Evolutionary conservation across 2,888 invertebrate genomes (phyloP), one percentile per base, ranked within the genome.

Genomic region (Pachycephus smyrnensis): DNA sequence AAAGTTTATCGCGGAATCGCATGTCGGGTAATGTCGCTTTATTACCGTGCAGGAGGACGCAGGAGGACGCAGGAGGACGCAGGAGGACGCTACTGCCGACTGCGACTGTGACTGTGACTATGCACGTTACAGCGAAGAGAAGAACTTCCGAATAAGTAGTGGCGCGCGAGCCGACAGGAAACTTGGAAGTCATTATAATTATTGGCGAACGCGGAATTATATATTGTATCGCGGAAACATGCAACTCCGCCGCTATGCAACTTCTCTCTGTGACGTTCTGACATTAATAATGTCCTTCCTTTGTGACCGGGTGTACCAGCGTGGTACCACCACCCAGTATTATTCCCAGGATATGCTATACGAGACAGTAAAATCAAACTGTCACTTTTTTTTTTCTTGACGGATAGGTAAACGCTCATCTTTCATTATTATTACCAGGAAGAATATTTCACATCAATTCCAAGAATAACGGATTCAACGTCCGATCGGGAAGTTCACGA

Each of bases 1-100:
- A 88, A 89, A 89, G 88, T 90, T 91, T 90, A 91, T 90, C 90
- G 90, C 85, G 84, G 82, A 87, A 90, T 90, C 88, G 91, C 91
- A 91, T 90, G 90, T 88, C 82, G 81, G 84, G 83, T 87, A 90
- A 90, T 88, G 90, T 90, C 88, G 88, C 87, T 90, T 90, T 90
- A 90, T 90, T 89, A 90, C 87, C 84, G 85, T 76, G 75, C 68
- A 55, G 32, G n/a, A n/a, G n/a, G n/a, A n/a, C n/a, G n/a, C n/a
- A n/a, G n/a, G n/a, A n/a, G n/a, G n/a, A n/a, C n/a, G n/a, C n/a
- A n/a, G n/a, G 73, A 73, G 69, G 76, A 73, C 78, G 40, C 40
- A 15, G 37, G 80, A 76, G 55, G 69, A 76, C 81, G 75, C 75
- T 80, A 81, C 81, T 78, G 80, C 71, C 32, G 69, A 71, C 40